Conservation (phyloP, 2,797 vertebrate species). For the Gymnodraco acuticeps region DNA sequence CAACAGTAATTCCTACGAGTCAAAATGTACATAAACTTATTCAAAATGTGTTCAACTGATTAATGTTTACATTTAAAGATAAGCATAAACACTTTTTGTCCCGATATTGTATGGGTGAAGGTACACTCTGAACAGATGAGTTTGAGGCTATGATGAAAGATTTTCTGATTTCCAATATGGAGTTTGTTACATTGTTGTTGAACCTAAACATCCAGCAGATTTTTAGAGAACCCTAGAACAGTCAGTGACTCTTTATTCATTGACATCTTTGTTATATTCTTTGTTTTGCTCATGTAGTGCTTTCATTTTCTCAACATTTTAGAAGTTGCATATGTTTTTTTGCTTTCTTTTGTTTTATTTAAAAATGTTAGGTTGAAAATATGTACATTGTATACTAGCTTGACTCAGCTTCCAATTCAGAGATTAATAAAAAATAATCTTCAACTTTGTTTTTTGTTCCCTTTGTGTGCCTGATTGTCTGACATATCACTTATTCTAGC, state of each 20-base stretch:
- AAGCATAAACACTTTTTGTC: too few relatives aligned
- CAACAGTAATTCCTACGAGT: too few relatives aligned
- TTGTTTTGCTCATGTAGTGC: not conserved
- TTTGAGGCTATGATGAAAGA: too few relatives aligned
- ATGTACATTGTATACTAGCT: too few relatives aligned
- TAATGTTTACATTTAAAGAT: too few relatives aligned
- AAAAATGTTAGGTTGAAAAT: too few relatives aligned
- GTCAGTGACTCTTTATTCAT: not conserved
- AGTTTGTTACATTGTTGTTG: not conserved
- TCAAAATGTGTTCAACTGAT: too few relatives aligned
- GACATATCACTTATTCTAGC: not conserved
- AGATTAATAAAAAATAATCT: not conserved
- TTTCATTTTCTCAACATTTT: not conserved
- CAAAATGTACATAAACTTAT: too few relatives aligned
- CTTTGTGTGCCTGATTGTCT: not conserved
- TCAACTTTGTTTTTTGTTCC: slow-evolving; percentile 1
- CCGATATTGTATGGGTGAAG: too few relatives aligned
- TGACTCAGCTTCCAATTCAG: not conserved
- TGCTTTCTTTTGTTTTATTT: not conserved
- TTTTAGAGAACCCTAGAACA: not conserved
- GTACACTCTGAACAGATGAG: too few relatives aligned
- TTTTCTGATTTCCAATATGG: too few relatives aligned
- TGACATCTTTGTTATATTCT: not conserved
- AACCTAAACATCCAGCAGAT: not conserved
- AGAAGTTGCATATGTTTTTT: too few relatives aligned